Conservation (phyloP, 2,797 vertebrate species). For the Megaceryle alcyon region DNA sequence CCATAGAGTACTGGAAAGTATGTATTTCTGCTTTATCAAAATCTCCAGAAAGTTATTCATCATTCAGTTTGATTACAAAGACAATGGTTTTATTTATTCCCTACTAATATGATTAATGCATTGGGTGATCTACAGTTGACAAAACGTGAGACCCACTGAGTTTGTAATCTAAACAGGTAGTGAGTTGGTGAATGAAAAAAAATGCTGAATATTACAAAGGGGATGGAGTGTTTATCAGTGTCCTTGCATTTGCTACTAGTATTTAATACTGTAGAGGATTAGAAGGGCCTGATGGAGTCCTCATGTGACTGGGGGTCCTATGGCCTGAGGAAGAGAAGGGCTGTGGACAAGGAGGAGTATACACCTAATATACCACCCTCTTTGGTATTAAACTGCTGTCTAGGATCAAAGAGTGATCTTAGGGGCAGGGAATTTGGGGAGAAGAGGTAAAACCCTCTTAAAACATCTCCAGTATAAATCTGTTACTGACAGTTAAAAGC, state of each 20-base stretch:
- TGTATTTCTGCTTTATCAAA: neutral
- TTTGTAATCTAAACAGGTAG: neutral
- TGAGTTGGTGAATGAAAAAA: neutral
- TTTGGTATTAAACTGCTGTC: neutral
- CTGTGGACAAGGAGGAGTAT: neutral
- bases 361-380: neutral
- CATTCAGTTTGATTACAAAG: neutral
- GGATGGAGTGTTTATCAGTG: neutral
- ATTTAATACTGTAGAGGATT: neutral
- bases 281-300: neutral
- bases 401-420: neutral
- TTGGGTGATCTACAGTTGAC: neutral
- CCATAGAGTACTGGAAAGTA: neutral
- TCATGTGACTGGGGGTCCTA: neutral
- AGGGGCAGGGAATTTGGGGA: neutral
- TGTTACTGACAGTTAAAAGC: neutral
- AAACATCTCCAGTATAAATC: neutral
- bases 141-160: neutral
- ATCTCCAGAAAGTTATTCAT: neutral
- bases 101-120: rapidly evolving
- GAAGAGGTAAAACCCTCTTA: neutral
- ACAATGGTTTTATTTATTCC: neutral
- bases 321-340: neutral
- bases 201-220: neutral
- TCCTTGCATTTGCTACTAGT: neutral